phyloP scores from a whole-genome alignment of 64 coral and sea anemone species.

The Trachythela sp. region DNA sequence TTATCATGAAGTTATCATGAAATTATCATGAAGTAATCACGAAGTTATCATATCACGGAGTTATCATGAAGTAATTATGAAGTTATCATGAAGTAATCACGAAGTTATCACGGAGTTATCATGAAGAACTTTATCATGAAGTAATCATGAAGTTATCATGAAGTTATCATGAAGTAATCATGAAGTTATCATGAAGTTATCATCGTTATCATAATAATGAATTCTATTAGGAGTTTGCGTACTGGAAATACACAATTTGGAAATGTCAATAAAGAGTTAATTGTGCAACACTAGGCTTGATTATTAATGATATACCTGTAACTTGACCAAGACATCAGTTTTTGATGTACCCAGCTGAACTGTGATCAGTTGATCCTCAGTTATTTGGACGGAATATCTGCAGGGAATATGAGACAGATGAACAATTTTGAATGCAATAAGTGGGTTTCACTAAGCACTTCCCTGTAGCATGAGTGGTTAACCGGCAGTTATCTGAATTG shows the following conservation, averaged over 20 bases:
- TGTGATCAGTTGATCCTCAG: slow-evolving; percentile 89
- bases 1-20: neutral
- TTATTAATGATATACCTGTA: slow-evolving; percentile 75
- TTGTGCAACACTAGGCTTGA: no score
- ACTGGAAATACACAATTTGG: no score
- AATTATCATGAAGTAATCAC: neutral
- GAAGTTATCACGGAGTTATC: neutral
- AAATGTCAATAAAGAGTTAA: no score
- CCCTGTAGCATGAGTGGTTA: no score
- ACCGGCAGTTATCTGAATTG: no score
- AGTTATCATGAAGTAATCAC: neutral
- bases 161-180: no score
- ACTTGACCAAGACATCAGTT: slow-evolving; percentile 77
- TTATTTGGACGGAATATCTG: slow-evolving; percentile 86
- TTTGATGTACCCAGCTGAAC: slow-evolving; percentile 88
- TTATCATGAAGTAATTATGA: no score
- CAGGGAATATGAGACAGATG: neutral
- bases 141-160: neutral
- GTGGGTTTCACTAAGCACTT: no score
- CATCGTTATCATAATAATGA: neutral
- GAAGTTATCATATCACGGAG: no score
- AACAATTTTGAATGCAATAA: no score
- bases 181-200: neutral
- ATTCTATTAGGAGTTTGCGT: no score
- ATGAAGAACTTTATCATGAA: no score